Conservation (phyloP, 2,797 vertebrate species). For the Gephyroberyx darwinii region DNA sequence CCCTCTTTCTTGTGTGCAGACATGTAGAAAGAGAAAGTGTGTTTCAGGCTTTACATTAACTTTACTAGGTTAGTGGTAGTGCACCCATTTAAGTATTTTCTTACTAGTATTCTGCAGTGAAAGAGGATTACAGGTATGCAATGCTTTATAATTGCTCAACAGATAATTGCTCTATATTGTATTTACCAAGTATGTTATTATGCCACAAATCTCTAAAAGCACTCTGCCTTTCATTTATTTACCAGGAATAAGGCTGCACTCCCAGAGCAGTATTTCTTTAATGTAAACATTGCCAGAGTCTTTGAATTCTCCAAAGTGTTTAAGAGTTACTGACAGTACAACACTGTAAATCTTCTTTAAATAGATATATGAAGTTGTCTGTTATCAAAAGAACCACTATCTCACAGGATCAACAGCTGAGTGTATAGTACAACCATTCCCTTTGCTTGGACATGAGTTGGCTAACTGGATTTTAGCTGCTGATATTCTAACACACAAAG, state of each 20-base stretch:
- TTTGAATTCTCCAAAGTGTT: neutral
- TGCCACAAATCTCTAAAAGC: neutral
- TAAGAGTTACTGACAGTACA: neutral
- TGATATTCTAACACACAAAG: neutral
- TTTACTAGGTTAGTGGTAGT: too few species aligned
- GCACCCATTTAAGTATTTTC: too few species aligned
- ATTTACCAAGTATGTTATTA: too few species aligned
- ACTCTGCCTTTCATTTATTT: neutral
- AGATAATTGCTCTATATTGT: too few species aligned
- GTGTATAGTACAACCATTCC: neutral
- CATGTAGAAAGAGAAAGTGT: too few species aligned
- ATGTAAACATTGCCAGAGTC: neutral
- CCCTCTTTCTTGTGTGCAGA: too few species aligned
- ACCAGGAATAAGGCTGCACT: neutral
- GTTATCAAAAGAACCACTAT: neutral
- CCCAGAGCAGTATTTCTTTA: neutral
- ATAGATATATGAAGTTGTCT: neutral
- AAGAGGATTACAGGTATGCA: too few species aligned
- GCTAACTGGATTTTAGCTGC: constrained; percentile 7
- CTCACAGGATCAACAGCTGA: too few species aligned
- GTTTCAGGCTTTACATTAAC: too few species aligned
- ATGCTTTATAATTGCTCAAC: too few species aligned
- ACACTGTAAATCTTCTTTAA: constrained; percentile 10
- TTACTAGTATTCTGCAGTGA: too few species aligned
- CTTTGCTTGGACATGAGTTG: neutral